Percentiles rank a stretch among this genome's conserved stretches.
These are phyloP conservation scores for Muntiacus muntjak DNA, from an alignment of 2,113 vertebrate species.

Conservation along the genomic window DNA sequence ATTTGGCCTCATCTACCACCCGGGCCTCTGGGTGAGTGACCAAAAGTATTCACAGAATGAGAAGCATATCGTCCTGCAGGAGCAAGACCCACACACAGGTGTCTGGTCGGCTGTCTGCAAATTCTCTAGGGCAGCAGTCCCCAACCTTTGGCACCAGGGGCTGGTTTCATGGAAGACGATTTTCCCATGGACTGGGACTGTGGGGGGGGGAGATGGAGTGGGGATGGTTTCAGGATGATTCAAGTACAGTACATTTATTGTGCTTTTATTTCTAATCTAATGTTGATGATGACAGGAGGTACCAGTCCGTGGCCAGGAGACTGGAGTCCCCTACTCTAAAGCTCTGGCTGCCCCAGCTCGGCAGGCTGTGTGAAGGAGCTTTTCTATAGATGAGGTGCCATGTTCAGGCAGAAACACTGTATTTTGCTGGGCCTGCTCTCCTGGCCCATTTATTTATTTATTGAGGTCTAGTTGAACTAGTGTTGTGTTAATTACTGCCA, in stretches of 20 bases:
- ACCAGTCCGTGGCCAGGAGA: neutral
- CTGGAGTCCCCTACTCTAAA: neutral
- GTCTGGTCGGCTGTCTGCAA: neutral
- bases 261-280: neutral
- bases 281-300: neutral
- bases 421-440: neutral
- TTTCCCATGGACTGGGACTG: neutral
- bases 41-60: neutral
- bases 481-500: neutral
- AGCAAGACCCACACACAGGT: accelerated
- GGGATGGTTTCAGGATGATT: neutral
- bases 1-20: neutral
- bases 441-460: neutral
- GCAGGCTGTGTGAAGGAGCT: neutral
- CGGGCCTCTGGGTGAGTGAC: neutral
- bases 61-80: neutral
- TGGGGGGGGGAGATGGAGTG: neutral
- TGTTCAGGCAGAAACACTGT: neutral
- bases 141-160: neutral
- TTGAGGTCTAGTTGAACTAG: neutral
- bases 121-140: neutral
- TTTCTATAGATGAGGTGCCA: accelerated
- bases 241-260: neutral
- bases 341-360: neutral
- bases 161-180: neutral